Conservation (phyloP, 2,113 vertebrate species). For the Plestiodon gilberti region DNA sequence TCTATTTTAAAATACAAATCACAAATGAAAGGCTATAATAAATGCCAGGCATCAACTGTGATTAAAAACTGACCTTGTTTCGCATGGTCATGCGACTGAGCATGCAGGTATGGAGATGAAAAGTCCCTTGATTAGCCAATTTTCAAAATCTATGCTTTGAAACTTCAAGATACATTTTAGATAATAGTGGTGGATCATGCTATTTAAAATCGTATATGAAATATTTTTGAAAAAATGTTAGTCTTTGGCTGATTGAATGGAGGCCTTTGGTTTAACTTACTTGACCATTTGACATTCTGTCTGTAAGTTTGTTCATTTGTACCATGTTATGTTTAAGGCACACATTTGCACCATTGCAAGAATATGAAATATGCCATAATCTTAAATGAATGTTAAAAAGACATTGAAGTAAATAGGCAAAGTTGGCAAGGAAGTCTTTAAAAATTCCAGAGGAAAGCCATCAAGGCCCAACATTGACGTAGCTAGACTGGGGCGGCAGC, state of each 20-base stretch:
- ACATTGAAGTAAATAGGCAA: too few species aligned
- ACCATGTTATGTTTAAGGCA: too few species aligned
- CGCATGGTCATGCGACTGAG: slow-evolving; percentile 43
- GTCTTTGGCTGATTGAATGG: neutral
- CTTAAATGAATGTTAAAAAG: too few species aligned
- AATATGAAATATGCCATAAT: too few species aligned
- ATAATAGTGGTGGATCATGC: neutral
- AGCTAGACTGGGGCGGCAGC: too few species aligned
- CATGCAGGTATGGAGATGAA: slow-evolving; percentile 42
- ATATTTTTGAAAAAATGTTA: neutral
- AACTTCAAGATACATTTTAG: neutral
- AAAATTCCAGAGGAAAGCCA: too few species aligned
- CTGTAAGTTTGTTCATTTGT: neutral
- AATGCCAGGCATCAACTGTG: slow-evolving; percentile 34
- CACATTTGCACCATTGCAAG: too few species aligned
- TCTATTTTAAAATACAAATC: slow-evolving; percentile 47
- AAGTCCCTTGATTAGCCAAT: slow-evolving; percentile 49
- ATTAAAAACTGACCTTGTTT: slow-evolving; percentile 64
- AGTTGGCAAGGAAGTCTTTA: too few species aligned
- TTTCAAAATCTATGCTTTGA: neutral
- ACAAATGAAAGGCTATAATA: slow-evolving; percentile 59
- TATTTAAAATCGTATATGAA: neutral
- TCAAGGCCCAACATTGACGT: too few species aligned
- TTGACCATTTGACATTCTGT: neutral
- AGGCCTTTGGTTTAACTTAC: neutral